Evolutionary conservation across 2,797 vertebrate species (phyloP).

Genomic region (Lycodopsis pacificus): DNA sequence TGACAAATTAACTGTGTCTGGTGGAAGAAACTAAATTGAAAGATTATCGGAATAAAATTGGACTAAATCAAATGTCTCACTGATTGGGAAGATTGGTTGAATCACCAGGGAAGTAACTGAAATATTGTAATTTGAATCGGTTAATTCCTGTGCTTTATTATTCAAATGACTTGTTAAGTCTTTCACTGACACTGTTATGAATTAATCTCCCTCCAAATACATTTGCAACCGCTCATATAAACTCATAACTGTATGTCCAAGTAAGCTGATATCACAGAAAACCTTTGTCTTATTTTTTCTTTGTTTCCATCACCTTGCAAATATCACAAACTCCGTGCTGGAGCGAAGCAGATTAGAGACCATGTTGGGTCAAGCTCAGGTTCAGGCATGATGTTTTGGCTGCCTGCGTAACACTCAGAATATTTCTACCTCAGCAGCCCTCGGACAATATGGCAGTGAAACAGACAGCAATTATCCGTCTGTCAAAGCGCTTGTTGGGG

Average conservation of each 20-base stretch:
- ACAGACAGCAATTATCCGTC: conserved; percentile 32
- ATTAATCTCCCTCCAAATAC: neutral
- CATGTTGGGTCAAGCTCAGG: conserved; percentile 33
- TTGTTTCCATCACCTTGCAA: neutral
- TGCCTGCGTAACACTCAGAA: neutral
- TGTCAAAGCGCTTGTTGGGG: conserved; percentile 33
- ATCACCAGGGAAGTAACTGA: neutral
- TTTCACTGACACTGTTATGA: neutral
- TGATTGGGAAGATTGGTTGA: conserved; percentile 6
- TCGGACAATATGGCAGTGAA: neutral
- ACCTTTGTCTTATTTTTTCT: neutral
- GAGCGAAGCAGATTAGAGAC: conserved; percentile 21
- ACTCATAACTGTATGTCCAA: neutral
- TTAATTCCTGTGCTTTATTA: neutral
- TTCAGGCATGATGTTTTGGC: conserved; percentile 31
- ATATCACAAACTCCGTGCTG: neutral
- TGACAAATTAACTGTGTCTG: neutral
- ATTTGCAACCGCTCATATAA: neutral
- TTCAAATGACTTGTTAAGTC: neutral
- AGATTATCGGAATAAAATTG: conserved; percentile 4
- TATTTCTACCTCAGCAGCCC: conserved; percentile 20
- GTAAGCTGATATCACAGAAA: too few species aligned
- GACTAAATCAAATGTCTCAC: neutral
- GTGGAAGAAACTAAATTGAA: conserved; percentile 3
- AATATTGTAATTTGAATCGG: neutral